Percentiles rank a stretch among this genome's conserved stretches.
phyloP scores from a whole-genome alignment of 92 coral and sea anemone species.

The Micromussa lordhowensis region DNA sequence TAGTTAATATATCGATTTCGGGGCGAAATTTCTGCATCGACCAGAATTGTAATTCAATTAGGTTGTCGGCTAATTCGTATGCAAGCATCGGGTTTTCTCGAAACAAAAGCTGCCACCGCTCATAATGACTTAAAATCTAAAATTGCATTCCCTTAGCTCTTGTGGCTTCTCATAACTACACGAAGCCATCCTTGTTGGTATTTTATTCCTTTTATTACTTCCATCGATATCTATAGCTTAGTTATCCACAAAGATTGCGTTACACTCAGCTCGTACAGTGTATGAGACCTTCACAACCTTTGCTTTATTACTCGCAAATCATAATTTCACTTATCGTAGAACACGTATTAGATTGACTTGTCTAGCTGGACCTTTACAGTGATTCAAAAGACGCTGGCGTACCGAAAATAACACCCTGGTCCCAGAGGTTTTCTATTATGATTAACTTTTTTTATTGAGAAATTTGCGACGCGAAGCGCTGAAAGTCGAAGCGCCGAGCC shows the following conservation, averaged over 20 bases:
- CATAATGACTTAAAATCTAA: neutral
- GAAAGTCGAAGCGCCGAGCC: too few relatives aligned
- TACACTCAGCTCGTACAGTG: neutral
- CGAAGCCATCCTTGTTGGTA: neutral
- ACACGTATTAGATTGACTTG: too few relatives aligned
- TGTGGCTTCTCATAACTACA: neutral
- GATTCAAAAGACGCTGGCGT: neutral
- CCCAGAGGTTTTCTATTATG: too few relatives aligned
- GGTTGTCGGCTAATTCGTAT: constrained; percentile 15
- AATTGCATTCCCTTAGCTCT: neutral
- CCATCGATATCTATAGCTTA: neutral
- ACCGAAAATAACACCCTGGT: too few relatives aligned
- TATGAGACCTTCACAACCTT: neutral
- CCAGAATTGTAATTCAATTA: neutral
- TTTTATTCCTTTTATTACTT: neutral
- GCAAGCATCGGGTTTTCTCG: neutral
- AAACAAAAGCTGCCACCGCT: neutral
- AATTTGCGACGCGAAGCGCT: too few relatives aligned
- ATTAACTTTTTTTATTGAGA: too few relatives aligned
- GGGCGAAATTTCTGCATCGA: neutral
- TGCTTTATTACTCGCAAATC: neutral
- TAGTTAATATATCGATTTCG: neutral
- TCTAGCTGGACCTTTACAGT: too few relatives aligned
- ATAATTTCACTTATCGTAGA: too few relatives aligned
- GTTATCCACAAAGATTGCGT: neutral